These are phyloP conservation scores for Ptilonorhynchus violaceus DNA, from an alignment of 2,113 vertebrate species.

Conservation along the genomic window DNA sequence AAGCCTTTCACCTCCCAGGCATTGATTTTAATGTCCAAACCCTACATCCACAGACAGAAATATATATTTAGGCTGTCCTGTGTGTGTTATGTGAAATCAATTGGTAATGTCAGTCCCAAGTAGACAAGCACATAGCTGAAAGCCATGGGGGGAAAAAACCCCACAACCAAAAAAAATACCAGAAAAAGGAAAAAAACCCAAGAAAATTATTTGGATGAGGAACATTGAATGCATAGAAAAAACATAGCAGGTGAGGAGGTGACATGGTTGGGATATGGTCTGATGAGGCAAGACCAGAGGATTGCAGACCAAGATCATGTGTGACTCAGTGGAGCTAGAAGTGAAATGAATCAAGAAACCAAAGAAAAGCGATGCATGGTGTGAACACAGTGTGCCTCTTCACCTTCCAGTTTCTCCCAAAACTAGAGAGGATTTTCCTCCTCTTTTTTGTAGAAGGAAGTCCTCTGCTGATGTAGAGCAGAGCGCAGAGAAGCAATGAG, in stretches of 20 bases:
- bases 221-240: background rate
- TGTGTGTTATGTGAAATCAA: background rate
- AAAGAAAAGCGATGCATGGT: background rate
- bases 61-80: background rate
- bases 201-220: background rate
- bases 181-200: background rate
- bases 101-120: background rate
- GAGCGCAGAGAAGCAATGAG: background rate
- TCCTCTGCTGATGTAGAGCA: background rate
- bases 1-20: slow-evolving; percentile 9
- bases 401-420: background rate
- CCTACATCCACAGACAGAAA: background rate
- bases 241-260: background rate
- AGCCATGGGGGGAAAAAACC: background rate
- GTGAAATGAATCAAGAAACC: background rate
- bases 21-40: slow-evolving; percentile 8
- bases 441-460: background rate
- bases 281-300: background rate
- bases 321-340: background rate
- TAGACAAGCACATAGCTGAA: background rate
- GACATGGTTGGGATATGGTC: background rate
- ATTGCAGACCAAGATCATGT: background rate
- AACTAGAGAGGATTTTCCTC: background rate
- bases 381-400: background rate
- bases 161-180: background rate